Evolutionary conservation across 2,888 invertebrate genomes (phyloP).

Genomic region (Caenorhabditis zanzibari): DNA sequence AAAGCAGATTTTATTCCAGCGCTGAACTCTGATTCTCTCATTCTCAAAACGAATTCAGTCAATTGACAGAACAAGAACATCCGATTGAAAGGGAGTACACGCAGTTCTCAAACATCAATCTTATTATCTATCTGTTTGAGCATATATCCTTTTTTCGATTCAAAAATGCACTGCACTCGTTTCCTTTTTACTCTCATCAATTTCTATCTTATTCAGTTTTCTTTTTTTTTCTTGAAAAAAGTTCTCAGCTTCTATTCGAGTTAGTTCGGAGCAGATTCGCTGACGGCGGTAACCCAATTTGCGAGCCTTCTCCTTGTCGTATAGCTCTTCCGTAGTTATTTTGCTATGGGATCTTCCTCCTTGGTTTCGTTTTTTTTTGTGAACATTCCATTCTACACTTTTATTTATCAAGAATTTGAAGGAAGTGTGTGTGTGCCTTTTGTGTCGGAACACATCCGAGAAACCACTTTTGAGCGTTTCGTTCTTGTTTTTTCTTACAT

Average conservation of each 20-base stretch:
- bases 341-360: constrained; percentile 28
- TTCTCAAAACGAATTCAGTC: constrained; percentile 2
- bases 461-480: constrained; percentile 49
- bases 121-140: constrained; percentile 38
- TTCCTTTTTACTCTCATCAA: constrained; percentile 26
- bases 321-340: constrained; percentile 48
- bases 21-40: constrained; percentile 37
- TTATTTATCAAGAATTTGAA: constrained; percentile 24
- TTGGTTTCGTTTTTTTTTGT: constrained; percentile 8
- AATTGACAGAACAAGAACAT: constrained; percentile 39
- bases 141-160: not conserved
- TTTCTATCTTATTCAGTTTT: constrained; percentile 27
- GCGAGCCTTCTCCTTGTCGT: constrained; percentile 38
- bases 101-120: constrained; percentile 58
- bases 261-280: constrained; percentile 50
- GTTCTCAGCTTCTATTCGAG: constrained; percentile 42
- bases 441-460: constrained; percentile 19
- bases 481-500: constrained; percentile 52
- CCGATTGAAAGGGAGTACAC: constrained; percentile 30
- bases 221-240: constrained; percentile 28
- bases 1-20: not conserved
- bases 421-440: not conserved
- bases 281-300: constrained; percentile 61
- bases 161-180: constrained; percentile 24
- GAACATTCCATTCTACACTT: constrained; percentile 9